Evolutionary conservation across 30 jellyfish, hydroid and myxozoan species (phyloP).

Genomic region (Rhopilema esculentum): DNA sequence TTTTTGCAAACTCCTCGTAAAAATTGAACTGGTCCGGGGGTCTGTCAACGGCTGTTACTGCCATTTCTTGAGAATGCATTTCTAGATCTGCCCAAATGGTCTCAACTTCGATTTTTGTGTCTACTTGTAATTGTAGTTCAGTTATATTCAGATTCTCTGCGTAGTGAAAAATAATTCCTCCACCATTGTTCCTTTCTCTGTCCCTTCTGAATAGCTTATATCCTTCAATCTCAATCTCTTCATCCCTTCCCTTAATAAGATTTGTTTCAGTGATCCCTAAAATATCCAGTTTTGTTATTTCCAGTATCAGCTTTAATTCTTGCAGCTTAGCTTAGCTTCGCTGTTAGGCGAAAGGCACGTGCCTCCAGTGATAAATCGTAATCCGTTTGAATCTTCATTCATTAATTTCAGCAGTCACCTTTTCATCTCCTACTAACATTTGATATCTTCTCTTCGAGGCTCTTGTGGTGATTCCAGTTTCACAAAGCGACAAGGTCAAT

Average conservation of each 20-base stretch:
- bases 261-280: conserved; percentile 30
- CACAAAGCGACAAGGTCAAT: too few relatives aligned
- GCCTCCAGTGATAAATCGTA: too few relatives aligned
- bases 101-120: conserved; percentile 3
- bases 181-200: conserved; percentile 29
- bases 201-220: background rate
- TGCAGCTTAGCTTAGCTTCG: conserved; percentile 2
- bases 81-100: conserved; percentile 13
- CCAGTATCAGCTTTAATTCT: conserved; percentile 21
- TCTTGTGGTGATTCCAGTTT: too few relatives aligned
- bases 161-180: conserved; percentile 25
- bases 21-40: conserved; percentile 2
- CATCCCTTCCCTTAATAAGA: too few relatives aligned
- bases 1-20: background rate
- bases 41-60: background rate
- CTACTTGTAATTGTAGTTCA: too few relatives aligned
- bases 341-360: too few relatives aligned
- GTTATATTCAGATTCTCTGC: too few relatives aligned
- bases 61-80: conserved; percentile 6
- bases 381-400: too few relatives aligned
- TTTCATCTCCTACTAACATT: too few relatives aligned
- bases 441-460: too few relatives aligned
- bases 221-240: background rate
- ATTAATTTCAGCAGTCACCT: too few relatives aligned
- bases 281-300: conserved; percentile 8